A percentile compares a stretch with the other conserved stretches of the same genome.
phyloP scores from a whole-genome alignment of 1,140 invertebrate genomes.

The Manduca sexta region DNA sequence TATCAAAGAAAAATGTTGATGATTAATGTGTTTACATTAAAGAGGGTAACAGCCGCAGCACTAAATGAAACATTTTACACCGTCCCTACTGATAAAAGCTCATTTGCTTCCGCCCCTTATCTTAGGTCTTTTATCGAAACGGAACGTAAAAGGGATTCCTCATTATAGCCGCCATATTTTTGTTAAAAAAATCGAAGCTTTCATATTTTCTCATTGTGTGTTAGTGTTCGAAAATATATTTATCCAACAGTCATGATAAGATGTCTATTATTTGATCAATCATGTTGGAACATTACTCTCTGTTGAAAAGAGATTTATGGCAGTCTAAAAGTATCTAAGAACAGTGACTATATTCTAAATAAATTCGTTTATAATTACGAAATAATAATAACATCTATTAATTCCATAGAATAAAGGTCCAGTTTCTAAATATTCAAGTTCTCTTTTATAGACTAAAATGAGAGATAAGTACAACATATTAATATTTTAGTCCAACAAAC shows the following conservation, averaged over 20 bases:
- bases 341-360: too few relatives aligned
- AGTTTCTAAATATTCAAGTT: too few relatives aligned
- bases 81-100: constrained; percentile 41
- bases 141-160: constrained; percentile 22
- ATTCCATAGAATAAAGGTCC: too few relatives aligned
- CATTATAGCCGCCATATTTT: constrained; percentile 15
- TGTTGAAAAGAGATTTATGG: too few relatives aligned
- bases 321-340: too few relatives aligned
- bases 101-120: constrained; percentile 40
- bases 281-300: background rate
- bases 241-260: background rate
- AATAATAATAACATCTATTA: too few relatives aligned
- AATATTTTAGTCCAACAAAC: too few relatives aligned
- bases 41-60: constrained; percentile 24
- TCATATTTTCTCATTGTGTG: constrained; percentile 1
- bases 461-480: too few relatives aligned
- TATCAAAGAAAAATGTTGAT: constrained; percentile 30
- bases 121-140: constrained; percentile 31
- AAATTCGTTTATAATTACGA: too few relatives aligned
- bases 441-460: too few relatives aligned
- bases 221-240: background rate
- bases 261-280: background rate
- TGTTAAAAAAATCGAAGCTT: constrained; percentile 14
- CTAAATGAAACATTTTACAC: constrained; percentile 39
- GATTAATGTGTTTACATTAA: constrained; percentile 45